Percentiles rank a stretch among this genome's conserved stretches.
These are phyloP conservation scores for Hermodice carunculata DNA, from an alignment of 2,888 invertebrate genomes.

Conservation along the genomic window DNA sequence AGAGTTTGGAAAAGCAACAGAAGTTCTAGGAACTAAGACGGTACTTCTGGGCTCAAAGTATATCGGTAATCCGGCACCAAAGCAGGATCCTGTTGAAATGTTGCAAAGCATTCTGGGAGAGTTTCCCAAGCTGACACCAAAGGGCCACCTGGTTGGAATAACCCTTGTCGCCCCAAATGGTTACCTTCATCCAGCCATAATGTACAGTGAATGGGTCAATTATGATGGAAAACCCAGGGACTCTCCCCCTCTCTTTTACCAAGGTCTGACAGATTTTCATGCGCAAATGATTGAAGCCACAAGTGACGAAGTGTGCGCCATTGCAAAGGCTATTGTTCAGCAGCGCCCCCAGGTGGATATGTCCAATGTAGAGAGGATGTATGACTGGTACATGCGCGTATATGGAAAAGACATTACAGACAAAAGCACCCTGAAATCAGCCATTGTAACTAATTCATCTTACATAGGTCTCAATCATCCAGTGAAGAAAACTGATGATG, in stretches of 20 bases:
- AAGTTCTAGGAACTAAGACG: constrained; percentile 36
- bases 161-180: constrained; percentile 51
- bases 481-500: constrained; percentile 23
- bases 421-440: constrained; percentile 39
- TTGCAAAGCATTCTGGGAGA: constrained; percentile 26
- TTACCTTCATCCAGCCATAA: constrained; percentile 53
- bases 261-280: constrained; percentile 49
- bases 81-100: constrained; percentile 20
- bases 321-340: constrained; percentile 44
- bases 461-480: constrained; percentile 49
- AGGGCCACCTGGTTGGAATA: constrained; percentile 50
- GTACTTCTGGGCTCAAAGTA: constrained; percentile 18
- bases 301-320: constrained; percentile 50
- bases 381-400: constrained; percentile 46
- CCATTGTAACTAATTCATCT: constrained; percentile 47
- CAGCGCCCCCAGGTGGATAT: constrained; percentile 17
- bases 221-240: constrained; percentile 50
- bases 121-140: constrained; percentile 39
- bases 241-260: constrained; percentile 53
- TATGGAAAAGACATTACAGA: constrained; percentile 49
- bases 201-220: constrained; percentile 52
- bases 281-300: constrained; percentile 46
- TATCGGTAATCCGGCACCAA: constrained; percentile 1
- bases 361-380: constrained; percentile 17
- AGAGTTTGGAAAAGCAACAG: constrained; percentile 48